Evolutionary conservation across 30 jellyfish, hydroid and myxozoan species (phyloP).

Genomic region (Phacellophora camtschatica): DNA sequence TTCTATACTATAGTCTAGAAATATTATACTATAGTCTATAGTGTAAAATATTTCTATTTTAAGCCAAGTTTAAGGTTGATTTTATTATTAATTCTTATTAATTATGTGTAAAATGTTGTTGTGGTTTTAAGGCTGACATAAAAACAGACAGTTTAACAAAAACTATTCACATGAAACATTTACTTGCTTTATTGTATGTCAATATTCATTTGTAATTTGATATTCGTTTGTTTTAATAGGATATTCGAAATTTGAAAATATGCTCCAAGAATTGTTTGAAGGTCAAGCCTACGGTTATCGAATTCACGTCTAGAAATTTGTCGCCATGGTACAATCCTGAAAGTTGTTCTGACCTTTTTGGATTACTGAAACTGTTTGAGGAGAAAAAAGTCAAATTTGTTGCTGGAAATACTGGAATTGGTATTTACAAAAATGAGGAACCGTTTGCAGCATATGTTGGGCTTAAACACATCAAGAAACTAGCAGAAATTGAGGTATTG

Average conservation of each 20-base stretch:
- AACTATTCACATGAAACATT: too few species aligned
- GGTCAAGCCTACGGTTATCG: not conserved
- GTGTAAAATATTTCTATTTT: too few species aligned
- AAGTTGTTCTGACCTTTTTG: not conserved
- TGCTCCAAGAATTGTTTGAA: slow-evolving; percentile 28
- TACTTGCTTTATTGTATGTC: not conserved
- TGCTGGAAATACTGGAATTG: slow-evolving; percentile 46
- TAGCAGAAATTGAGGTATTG: slow-evolving; percentile 32
- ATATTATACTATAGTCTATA: too few species aligned
- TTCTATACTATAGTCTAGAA: too few species aligned
- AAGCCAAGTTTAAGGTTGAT: too few species aligned
- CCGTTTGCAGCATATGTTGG: slow-evolving; percentile 24
- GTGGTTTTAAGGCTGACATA: not conserved
- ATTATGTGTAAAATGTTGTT: not conserved
- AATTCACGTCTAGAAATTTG: not conserved
- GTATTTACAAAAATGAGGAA: slow-evolving; percentile 17
- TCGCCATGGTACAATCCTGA: slow-evolving; percentile 41
- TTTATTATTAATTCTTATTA: too few species aligned
- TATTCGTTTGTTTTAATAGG: not conserved
- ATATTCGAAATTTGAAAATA: slow-evolving; percentile 9
- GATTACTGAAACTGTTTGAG: not conserved
- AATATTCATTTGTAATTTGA: not conserved
- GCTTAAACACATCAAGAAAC: slow-evolving; percentile 20
- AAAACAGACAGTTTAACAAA: too few species aligned
- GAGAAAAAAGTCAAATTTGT: not conserved